Evolutionary conservation across 2,113 vertebrate genomes (phyloP).

Genomic region (Campylorhamphus procurvoides): DNA sequence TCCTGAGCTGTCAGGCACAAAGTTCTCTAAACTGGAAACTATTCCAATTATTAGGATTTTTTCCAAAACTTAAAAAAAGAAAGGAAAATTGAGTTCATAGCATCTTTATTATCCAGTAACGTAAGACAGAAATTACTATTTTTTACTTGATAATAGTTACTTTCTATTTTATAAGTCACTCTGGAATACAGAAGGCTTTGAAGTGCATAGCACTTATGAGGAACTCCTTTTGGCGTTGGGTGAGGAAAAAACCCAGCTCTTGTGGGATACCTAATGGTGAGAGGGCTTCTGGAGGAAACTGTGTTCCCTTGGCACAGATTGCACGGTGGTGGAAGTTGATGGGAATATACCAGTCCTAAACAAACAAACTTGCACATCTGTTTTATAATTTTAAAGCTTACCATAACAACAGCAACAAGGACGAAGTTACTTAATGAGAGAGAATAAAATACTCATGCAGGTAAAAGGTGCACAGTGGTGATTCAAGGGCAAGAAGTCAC

Average conservation of each 20-base stretch:
- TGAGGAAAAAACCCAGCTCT: not conserved
- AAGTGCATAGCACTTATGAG: not conserved
- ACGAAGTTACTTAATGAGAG: not conserved
- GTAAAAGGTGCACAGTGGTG: not conserved
- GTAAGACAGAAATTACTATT: not conserved
- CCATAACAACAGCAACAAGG: not conserved
- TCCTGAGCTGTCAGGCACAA: not conserved
- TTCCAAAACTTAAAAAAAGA: not conserved
- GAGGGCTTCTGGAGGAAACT: not conserved
- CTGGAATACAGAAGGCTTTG: not conserved
- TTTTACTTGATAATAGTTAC: not conserved
- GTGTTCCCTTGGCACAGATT: not conserved
- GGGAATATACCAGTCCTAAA: not conserved
- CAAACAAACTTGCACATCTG: not conserved
- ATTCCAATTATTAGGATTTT: not conserved
- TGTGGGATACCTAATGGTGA: not conserved
- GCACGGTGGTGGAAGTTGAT: not conserved
- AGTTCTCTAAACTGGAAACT: not conserved
- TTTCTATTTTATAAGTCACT: not conserved
- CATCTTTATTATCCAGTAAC: not conserved
- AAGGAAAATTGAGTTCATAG: slow-evolving; percentile 3
- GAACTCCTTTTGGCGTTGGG: not conserved
- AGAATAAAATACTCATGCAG: not conserved
- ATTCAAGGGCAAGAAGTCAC: not conserved
- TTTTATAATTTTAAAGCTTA: not conserved